These are phyloP conservation scores for Orchesellides sinensis DNA, from an alignment of 2,888 invertebrate genomes.

Conservation along the genomic window DNA sequence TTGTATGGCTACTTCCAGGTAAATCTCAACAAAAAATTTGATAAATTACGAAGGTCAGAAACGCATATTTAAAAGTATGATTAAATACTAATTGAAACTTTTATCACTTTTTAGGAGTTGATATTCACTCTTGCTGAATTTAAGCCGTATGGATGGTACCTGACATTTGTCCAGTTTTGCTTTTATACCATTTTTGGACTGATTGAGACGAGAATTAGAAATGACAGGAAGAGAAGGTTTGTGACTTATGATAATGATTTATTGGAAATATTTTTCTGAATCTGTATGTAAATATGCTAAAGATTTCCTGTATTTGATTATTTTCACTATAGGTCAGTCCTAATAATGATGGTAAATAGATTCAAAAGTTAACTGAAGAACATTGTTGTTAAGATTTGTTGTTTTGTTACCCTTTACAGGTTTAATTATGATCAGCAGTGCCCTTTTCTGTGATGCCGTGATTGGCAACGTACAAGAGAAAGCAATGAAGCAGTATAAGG, in stretches of 20 bases:
- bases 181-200: slow-evolving; percentile 90
- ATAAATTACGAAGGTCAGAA: background rate
- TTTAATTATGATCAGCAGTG: slow-evolving; percentile 80
- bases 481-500: slow-evolving; percentile 89
- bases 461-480: slow-evolving; percentile 99
- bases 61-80: background rate
- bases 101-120: slow-evolving; percentile 82
- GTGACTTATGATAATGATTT: too few species aligned
- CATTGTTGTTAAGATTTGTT: background rate
- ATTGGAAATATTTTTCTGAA: too few species aligned
- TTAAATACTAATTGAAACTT: slow-evolving; percentile 12
- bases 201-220: slow-evolving; percentile 82
- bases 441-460: slow-evolving; percentile 94
- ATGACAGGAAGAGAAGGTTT: slow-evolving; percentile 80
- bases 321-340: too few species aligned
- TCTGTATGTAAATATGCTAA: background rate
- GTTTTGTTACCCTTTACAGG: slow-evolving; percentile 75
- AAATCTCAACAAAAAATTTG: slow-evolving; percentile 45
- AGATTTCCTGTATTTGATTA: background rate
- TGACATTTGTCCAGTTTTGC: slow-evolving; percentile 94
- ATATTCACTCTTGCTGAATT: slow-evolving; percentile 95
- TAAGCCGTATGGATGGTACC: slow-evolving; percentile 91
- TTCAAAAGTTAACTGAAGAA: background rate
- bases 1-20: slow-evolving; percentile 92
- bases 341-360: background rate